phyloP scores from a whole-genome alignment of 2,888 invertebrate genomes.

The Apamea monoglypha region DNA sequence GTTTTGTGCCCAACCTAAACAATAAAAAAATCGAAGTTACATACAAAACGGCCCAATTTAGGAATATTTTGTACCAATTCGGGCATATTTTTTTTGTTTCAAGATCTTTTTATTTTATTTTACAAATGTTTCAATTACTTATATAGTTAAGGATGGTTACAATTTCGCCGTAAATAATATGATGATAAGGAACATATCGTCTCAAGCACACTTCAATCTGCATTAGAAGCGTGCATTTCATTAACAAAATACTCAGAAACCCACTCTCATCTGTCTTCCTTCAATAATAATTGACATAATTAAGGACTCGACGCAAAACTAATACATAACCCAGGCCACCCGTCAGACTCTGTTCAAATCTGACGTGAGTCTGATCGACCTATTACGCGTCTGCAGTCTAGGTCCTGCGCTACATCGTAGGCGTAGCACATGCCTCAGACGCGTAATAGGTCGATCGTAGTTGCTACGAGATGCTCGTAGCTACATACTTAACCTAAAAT shows the following conservation, averaged over 20 bases:
- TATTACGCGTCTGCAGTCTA: not conserved
- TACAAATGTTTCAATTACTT: not conserved
- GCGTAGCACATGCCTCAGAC: not conserved
- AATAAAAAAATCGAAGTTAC: not conserved
- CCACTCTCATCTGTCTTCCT: not conserved
- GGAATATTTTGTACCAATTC: not conserved
- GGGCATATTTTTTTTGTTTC: not conserved
- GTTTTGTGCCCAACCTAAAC: not conserved
- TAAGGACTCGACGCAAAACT: not conserved
- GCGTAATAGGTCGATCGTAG: not conserved
- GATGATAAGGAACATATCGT: not conserved
- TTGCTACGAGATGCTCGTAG: not conserved
- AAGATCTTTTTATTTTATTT: not conserved
- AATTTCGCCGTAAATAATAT: not conserved
- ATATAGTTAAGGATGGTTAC: not conserved
- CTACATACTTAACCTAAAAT: not conserved
- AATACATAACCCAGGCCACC: not conserved
- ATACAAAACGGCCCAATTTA: not conserved
- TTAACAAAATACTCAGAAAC: not conserved
- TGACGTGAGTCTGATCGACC: not conserved
- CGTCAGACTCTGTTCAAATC: not conserved
- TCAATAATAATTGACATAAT: not conserved
- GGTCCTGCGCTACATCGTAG: constrained; percentile 3
- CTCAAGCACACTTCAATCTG: not conserved
- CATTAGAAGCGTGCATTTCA: not conserved